Conservation (phyloP, 2,797 vertebrate genomes). For the Mareca strepera region DNA sequence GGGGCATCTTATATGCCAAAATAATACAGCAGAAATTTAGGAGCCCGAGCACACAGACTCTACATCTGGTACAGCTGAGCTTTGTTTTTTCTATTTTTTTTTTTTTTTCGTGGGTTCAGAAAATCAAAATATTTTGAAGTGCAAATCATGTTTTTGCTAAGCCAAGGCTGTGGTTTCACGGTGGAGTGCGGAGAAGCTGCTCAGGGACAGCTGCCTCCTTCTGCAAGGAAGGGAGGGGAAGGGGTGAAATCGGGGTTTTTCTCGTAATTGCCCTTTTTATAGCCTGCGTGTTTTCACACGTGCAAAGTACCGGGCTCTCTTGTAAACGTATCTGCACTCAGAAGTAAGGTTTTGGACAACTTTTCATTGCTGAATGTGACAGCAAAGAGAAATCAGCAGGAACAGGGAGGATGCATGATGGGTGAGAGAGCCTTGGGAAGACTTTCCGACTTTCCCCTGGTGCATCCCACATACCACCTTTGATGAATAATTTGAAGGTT, state of each 20-base stretch:
- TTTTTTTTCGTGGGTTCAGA: background rate
- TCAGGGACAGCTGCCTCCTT: background rate
- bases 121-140: slow-evolving; percentile 11
- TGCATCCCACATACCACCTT: too few species aligned
- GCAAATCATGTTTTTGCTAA: background rate
- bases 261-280: background rate
- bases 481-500: background rate
- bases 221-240: background rate
- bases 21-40: background rate
- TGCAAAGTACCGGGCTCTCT: background rate
- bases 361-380: background rate
- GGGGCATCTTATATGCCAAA: background rate
- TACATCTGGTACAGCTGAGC: accelerated
- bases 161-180: background rate
- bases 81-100: background rate
- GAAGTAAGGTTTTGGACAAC: background rate
- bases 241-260: accelerated
- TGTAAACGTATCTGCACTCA: background rate
- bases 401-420: background rate
- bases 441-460: too few species aligned
- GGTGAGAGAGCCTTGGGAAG: background rate
- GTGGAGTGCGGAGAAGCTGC: background rate
- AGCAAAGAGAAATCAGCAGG: background rate
- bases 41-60: background rate
- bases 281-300: background rate